A percentile compares a stretch with the other conserved stretches of the same genome.
phyloP scores from a whole-genome alignment of 2,888 invertebrate genomes.

The Coelopa pilipes region DNA sequence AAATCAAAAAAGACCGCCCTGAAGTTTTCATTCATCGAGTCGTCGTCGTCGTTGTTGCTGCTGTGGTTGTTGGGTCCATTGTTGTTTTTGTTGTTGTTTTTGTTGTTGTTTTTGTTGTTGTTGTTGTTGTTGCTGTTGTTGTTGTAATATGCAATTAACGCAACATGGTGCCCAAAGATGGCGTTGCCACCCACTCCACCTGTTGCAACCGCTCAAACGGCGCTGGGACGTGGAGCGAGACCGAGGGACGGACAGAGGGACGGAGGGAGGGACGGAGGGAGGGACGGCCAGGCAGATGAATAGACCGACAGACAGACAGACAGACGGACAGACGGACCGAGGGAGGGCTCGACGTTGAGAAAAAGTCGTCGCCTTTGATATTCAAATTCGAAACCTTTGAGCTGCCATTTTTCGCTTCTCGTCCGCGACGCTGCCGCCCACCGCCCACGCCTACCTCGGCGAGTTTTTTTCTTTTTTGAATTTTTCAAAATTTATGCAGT shows the following conservation, averaged over 20 bases:
- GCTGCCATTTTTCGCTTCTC: conserved; percentile 12
- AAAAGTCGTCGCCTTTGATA: conserved; percentile 21
- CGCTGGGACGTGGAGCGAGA: conserved; percentile 32
- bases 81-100: conserved; percentile 8
- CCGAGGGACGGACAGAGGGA: too few relatives aligned
- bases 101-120: conserved; percentile 10
- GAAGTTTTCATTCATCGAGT: too few relatives aligned
- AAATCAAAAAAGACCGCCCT: too few relatives aligned
- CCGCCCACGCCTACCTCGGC: too few relatives aligned
- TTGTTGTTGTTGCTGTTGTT: conserved; percentile 15
- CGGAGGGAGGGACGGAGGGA: too few relatives aligned
- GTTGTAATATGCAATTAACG: conserved; percentile 50
- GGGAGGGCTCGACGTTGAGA: not conserved
- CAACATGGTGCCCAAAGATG: conserved; percentile 59
- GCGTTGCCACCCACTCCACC: conserved; percentile 35
- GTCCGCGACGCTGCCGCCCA: too few relatives aligned
- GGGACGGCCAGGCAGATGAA: too few relatives aligned
- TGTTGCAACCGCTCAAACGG: conserved; percentile 32
- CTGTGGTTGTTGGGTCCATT: too few relatives aligned
- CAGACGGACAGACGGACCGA: too few relatives aligned
- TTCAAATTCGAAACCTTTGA: conserved; percentile 25
- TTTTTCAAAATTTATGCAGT: too few relatives aligned
- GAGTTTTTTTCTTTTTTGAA: too few relatives aligned
- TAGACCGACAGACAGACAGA: too few relatives aligned
- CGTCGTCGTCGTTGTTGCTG: conserved; percentile 14